Conservation (phyloP, 1,140 invertebrate species). For the Drosophila rufa region DNA sequence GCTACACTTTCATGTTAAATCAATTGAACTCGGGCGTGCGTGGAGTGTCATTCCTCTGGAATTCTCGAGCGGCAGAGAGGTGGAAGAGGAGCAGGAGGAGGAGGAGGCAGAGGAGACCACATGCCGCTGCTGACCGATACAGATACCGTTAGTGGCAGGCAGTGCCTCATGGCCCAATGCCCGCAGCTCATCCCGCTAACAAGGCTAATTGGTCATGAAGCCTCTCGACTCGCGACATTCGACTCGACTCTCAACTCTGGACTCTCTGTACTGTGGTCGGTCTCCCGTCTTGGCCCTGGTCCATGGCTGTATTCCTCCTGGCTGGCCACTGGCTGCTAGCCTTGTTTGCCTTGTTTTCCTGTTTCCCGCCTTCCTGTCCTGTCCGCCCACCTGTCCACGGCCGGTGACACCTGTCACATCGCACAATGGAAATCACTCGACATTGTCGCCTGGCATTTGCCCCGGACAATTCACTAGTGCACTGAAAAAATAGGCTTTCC, state of each 20-base stretch:
- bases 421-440: constrained; percentile 81
- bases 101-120: background rate
- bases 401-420: constrained; percentile 79
- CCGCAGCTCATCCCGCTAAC: constrained; percentile 79
- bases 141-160: constrained; percentile 59
- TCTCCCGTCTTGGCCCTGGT: constrained; percentile 13
- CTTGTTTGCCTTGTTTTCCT: constrained; percentile 27
- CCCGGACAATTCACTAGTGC: constrained; percentile 31
- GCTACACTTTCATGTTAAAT: constrained; percentile 84
- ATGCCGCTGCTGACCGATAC: constrained; percentile 29
- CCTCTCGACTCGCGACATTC: constrained; percentile 52
- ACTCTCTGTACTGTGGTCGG: constrained; percentile 1
- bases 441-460: constrained; percentile 68
- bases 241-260: constrained; percentile 23
- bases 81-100: background rate
- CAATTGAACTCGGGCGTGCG: constrained; percentile 81
- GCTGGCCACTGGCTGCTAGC: background rate
- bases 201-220: constrained; percentile 83
- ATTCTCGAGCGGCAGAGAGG: constrained; percentile 13
- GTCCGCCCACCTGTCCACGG: constrained; percentile 52
- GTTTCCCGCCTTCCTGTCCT: constrained; percentile 10
- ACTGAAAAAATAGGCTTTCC: background rate
- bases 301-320: constrained; percentile 9
- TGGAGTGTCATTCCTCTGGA: constrained; percentile 65
- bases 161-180: constrained; percentile 59